Conservation (phyloP, 2,888 invertebrate species). For the Himalopsyche japonica region DNA sequence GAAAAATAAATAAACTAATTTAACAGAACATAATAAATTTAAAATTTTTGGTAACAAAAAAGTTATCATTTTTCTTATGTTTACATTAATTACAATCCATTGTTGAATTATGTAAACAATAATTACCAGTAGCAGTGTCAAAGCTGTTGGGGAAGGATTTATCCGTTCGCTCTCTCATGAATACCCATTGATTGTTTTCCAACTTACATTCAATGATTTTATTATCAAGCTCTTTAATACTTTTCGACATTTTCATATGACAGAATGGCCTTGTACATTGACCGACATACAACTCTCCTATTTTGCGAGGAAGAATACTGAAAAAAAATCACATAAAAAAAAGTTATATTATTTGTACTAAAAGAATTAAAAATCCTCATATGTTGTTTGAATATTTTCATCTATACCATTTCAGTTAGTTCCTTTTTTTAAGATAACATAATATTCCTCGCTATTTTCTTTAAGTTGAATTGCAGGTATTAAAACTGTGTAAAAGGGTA, state of each 20-base stretch:
- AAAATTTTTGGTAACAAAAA: not conserved
- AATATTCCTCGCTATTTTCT: too few species aligned
- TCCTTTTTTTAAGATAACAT: too few species aligned
- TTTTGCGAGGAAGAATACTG: conserved; percentile 68
- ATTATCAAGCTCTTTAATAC: conserved; percentile 77
- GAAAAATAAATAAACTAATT: conserved; percentile 44
- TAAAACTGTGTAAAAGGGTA: too few species aligned
- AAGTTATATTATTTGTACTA: not conserved
- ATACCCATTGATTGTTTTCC: conserved; percentile 83
- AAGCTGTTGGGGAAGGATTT: conserved; percentile 94
- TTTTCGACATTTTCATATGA: conserved; percentile 77
- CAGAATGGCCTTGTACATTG: conserved; percentile 69
- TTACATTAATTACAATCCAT: not conserved
- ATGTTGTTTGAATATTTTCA: too few species aligned
- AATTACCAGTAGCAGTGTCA: conserved; percentile 76
- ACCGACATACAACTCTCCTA: conserved; percentile 81
- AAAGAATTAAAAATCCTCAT: too few species aligned
- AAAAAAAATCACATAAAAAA: conserved; percentile 42
- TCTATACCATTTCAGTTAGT: too few species aligned
- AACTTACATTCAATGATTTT: conserved; percentile 96
- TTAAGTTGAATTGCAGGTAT: too few species aligned
- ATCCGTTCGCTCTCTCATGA: conserved; percentile 94
- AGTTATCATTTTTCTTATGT: not conserved
- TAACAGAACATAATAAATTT: not conserved
- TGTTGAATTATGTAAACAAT: not conserved